These are phyloP conservation scores for Gobionotothen gibberifrons DNA, from an alignment of 2,797 vertebrate genomes.

Conservation along the genomic window DNA sequence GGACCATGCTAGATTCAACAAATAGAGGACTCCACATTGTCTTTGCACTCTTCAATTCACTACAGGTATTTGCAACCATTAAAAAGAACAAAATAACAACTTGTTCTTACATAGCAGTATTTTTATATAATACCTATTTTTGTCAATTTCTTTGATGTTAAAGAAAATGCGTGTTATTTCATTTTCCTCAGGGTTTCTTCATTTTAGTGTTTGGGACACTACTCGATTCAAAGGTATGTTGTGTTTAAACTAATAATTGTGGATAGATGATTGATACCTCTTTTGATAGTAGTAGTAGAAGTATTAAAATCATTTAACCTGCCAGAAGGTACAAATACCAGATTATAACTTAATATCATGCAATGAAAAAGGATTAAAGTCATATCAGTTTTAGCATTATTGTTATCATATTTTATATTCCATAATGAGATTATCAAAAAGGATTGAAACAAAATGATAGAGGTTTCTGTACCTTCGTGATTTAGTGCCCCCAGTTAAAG, in stretches of 20 bases:
- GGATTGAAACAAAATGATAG: too few relatives aligned
- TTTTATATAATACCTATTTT: not conserved
- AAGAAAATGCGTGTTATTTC: constrained; percentile 25
- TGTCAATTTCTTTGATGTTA: not conserved
- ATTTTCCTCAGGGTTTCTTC: constrained; percentile 83
- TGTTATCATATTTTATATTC: too few relatives aligned
- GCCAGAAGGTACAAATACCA: not conserved
- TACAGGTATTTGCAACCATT: constrained; percentile 76
- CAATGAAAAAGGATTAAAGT: not conserved
- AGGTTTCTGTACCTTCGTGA: too few relatives aligned
- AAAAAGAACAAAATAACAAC: not conserved
- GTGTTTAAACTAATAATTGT: not conserved
- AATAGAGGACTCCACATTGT: constrained; percentile 71
- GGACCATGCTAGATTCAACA: constrained; percentile 70
- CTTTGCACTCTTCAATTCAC: constrained; percentile 83
- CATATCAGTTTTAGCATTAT: not conserved
- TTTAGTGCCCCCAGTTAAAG: too few relatives aligned
- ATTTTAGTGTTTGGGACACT: constrained; percentile 83
- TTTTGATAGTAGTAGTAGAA: not conserved
- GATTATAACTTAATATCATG: not conserved
- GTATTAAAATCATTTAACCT: not conserved
- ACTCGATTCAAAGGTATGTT: constrained; percentile 79
- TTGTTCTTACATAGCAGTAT: not conserved
- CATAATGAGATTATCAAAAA: too few relatives aligned
- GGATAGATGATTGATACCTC: not conserved